Evolutionary conservation across 2,797 vertebrate species (phyloP).

Genomic region (Adelosebastes latens): DNA sequence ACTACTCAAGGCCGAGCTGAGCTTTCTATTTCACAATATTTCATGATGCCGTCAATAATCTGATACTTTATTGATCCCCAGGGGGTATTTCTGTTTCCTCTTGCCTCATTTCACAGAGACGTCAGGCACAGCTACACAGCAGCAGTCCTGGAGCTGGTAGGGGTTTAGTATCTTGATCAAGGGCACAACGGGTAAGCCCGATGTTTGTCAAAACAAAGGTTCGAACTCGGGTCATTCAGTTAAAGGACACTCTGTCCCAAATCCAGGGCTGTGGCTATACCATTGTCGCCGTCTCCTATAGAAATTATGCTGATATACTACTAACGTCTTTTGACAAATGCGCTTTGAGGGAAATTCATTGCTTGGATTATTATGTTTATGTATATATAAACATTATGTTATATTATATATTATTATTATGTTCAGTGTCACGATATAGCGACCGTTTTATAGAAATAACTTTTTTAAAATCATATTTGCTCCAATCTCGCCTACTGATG

Average conservation of each 20-base stretch:
- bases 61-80: background rate
- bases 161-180: background rate
- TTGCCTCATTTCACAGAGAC: background rate
- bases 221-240: background rate
- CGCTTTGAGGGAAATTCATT: background rate
- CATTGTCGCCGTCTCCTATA: background rate
- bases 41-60: slow-evolving; percentile 26
- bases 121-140: background rate
- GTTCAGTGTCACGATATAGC: background rate
- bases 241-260: background rate
- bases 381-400: no score
- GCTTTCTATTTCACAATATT: slow-evolving; percentile 24
- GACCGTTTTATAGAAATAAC: no score
- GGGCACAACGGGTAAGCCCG: background rate
- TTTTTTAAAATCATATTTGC: no score
- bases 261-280: background rate
- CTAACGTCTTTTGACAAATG: background rate
- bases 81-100: no score
- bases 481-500: no score
- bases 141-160: background rate
- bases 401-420: no score
- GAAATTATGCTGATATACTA: background rate
- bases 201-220: background rate
- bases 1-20: background rate
- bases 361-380: no score